phyloP scores from a whole-genome alignment of 2,888 invertebrate species.

The Hofmannophila pseudospretella region DNA sequence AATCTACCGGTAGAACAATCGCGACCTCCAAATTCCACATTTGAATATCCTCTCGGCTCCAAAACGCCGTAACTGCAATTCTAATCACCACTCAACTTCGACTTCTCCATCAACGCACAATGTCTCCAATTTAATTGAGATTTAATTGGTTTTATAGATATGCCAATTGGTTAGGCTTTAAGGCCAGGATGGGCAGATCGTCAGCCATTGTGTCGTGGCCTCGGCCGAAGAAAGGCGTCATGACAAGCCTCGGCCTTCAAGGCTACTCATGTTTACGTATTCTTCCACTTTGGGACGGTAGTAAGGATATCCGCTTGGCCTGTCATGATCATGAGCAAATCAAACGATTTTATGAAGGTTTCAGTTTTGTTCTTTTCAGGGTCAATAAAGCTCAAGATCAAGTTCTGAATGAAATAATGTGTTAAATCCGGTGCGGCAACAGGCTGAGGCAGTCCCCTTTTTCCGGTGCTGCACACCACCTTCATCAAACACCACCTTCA shows the following conservation, averaged over 20 bases:
- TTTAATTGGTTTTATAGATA: slow-evolving; percentile 25
- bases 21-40: slow-evolving; percentile 74
- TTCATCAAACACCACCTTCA: no score
- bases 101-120: slow-evolving; percentile 8
- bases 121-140: slow-evolving; percentile 8
- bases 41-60: slow-evolving; percentile 40
- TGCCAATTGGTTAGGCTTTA: slow-evolving; percentile 52
- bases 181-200: slow-evolving; percentile 59
- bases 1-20: slow-evolving; percentile 37
- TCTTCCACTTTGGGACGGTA: slow-evolving; percentile 32
- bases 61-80: slow-evolving; percentile 29
- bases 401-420: no score
- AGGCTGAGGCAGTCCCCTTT: no score
- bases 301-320: slow-evolving; percentile 23
- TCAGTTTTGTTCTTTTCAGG: no score
- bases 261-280: slow-evolving; percentile 53
- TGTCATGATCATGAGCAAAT: slow-evolving; percentile 3
- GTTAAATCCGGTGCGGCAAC: no score
- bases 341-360: neutral
- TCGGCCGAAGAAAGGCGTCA: slow-evolving; percentile 65
- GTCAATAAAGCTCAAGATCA: no score
- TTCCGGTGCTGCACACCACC: no score
- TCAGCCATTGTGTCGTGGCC: slow-evolving; percentile 56
- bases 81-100: slow-evolving; percentile 9
- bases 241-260: slow-evolving; percentile 61